Conservation (phyloP, 2,888 invertebrate genomes). For the Epiperipatus broadwayi region DNA sequence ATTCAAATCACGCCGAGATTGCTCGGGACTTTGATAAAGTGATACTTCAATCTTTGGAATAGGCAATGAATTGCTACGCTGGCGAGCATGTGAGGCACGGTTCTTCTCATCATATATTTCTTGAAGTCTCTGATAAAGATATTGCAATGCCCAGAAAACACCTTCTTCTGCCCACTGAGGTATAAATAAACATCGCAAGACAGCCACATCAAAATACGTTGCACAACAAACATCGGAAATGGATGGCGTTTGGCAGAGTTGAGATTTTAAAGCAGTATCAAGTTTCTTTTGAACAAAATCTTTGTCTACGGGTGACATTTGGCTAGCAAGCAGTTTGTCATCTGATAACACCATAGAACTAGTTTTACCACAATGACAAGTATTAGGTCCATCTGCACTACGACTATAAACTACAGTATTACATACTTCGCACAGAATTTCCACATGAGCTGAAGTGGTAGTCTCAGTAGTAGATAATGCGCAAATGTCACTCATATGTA, state of each 20-base stretch:
- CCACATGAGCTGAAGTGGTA: conserved; percentile 13
- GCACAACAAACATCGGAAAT: conserved; percentile 39
- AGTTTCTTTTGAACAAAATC: conserved; percentile 47
- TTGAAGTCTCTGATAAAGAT: conserved; percentile 46
- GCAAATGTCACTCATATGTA: conserved; percentile 12
- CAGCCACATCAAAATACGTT: conserved; percentile 88
- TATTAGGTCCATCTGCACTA: no score
- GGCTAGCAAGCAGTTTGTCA: no score
- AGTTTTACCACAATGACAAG: no score
- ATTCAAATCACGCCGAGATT: conserved; percentile 37
- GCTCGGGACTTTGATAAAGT: conserved; percentile 19
- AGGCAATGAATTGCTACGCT: conserved; percentile 32
- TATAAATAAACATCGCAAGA: conserved; percentile 80
- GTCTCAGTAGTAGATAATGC: conserved; percentile 13
- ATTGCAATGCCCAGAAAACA: conserved; percentile 87
- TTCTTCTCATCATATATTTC: conserved; percentile 10
- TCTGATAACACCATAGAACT: no score
- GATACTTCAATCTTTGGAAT: conserved; percentile 81
- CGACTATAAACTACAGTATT: no score
- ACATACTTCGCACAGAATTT: conserved; percentile 13
- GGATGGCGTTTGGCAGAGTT: no score
- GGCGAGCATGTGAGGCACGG: no score
- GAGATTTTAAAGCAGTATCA: no score
- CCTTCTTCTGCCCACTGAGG: conserved; percentile 97
- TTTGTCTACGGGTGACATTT: conserved; percentile 44